These are phyloP conservation scores for Anguilla japonica DNA, from an alignment of 2,113 vertebrate genomes.

Conservation along the genomic window DNA sequence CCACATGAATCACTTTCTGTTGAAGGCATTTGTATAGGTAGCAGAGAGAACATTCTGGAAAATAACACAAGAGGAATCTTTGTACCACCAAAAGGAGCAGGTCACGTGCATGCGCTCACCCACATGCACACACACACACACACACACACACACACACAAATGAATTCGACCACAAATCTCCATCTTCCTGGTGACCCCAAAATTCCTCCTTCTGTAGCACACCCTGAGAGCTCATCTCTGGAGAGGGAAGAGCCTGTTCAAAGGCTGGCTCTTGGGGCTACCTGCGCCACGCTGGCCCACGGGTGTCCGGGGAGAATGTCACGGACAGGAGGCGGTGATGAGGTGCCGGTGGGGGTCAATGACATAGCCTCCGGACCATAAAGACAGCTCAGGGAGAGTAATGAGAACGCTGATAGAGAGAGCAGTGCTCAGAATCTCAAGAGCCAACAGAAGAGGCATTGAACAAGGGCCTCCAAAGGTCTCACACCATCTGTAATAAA, in stretches of 20 bases:
- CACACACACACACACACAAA: not conserved
- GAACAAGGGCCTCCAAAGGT: not conserved
- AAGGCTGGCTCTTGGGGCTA: constrained; percentile 26
- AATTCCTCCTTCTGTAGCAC: not conserved
- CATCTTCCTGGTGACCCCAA: not conserved
- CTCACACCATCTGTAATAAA: not conserved
- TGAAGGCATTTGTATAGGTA: too few relatives aligned
- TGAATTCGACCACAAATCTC: not conserved
- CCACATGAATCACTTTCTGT: not conserved
- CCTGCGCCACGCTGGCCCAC: constrained; percentile 39
- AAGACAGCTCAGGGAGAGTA: constrained; percentile 36
- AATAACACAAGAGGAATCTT: too few relatives aligned
- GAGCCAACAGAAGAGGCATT: constrained; percentile 2
- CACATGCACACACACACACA: too few relatives aligned
- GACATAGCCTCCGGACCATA: constrained; percentile 40
- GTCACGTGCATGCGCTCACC: too few relatives aligned
- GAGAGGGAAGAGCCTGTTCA: not conserved
- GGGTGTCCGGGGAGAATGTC: constrained; percentile 58
- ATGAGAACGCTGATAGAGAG: constrained; percentile 33
- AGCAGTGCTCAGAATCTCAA: constrained; percentile 13
- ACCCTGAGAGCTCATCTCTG: not conserved
- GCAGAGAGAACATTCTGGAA: too few relatives aligned
- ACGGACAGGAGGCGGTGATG: constrained; percentile 45
- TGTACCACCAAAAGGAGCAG: too few relatives aligned
- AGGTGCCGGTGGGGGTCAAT: constrained; percentile 56